Percentiles rank a stretch among this genome's conserved stretches.
phyloP scores from a whole-genome alignment of 2,797 vertebrate species.

The Gymnodraco acuticeps region DNA sequence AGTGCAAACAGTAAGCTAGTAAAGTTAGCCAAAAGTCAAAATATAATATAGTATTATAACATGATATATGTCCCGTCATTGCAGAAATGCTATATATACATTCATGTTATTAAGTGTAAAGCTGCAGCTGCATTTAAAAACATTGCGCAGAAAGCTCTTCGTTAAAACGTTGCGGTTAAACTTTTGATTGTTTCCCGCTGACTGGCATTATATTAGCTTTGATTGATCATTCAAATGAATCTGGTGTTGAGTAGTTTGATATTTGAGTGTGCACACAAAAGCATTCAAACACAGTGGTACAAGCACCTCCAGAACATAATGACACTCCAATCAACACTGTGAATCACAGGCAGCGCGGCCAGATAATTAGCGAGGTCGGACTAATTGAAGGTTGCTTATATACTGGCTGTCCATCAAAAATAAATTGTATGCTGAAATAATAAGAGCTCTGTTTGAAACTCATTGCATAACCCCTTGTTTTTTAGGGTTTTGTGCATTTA shows the following conservation, averaged over 20 bases:
- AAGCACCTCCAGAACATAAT: background rate
- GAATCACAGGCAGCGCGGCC: background rate
- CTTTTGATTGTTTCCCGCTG: background rate
- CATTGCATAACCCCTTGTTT: conserved; percentile 24
- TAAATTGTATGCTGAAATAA: conserved; percentile 6
- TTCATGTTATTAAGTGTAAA: too few species aligned
- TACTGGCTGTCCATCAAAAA: conserved; percentile 20
- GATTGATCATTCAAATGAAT: background rate
- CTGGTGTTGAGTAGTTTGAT: too few species aligned
- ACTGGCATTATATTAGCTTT: background rate
- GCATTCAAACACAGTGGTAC: background rate
- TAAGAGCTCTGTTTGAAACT: background rate
- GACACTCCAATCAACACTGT: background rate
- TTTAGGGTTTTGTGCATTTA: conserved; percentile 22
- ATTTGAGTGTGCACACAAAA: background rate
- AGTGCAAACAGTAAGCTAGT: background rate
- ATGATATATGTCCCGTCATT: background rate
- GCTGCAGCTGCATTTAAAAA: too few species aligned
- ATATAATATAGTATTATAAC: background rate
- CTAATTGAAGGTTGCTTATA: conserved; percentile 14
- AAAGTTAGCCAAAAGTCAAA: background rate
- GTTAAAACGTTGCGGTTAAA: background rate
- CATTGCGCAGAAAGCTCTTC: background rate
- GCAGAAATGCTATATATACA: too few species aligned
- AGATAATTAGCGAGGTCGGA: conserved; percentile 4